phyloP scores from a whole-genome alignment of 2,113 vertebrate species.

The Oxygymnocypris stewartii region DNA sequence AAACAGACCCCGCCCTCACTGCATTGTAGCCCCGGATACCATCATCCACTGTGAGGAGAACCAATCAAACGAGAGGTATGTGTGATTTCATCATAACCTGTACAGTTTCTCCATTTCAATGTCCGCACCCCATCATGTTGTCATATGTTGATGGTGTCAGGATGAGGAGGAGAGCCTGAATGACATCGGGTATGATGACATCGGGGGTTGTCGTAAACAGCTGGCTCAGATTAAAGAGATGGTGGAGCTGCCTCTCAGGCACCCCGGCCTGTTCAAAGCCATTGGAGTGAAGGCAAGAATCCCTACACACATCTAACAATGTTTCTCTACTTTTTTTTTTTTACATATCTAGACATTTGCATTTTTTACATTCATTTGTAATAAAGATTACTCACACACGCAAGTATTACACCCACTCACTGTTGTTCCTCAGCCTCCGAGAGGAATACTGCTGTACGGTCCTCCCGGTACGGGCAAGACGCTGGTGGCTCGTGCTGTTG shows the following conservation, averaged over 20 bases:
- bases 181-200: conserved; percentile 71
- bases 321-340: background rate
- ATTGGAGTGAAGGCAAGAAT: conserved; percentile 68
- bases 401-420: background rate
- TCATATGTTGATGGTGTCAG: conserved; percentile 51
- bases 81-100: background rate
- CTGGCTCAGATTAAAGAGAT: conserved; percentile 73
- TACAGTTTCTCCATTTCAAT: background rate
- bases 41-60: conserved; percentile 70
- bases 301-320: background rate
- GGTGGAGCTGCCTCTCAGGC: conserved; percentile 69
- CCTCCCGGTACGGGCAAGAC: conserved; percentile 79
- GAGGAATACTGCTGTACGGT: conserved; percentile 76
- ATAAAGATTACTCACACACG: background rate
- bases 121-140: background rate
- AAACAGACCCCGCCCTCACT: conserved; percentile 67
- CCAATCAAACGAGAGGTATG: conserved; percentile 70
- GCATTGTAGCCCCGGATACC: conserved; percentile 70
- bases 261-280: conserved; percentile 69
- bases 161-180: conserved; percentile 71
- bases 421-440: conserved; percentile 68
- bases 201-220: conserved; percentile 69
- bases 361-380: background rate
- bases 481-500: conserved; percentile 77
- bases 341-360: background rate